phyloP scores from a whole-genome alignment of 2,113 vertebrate species.

The Prolemur simus region DNA sequence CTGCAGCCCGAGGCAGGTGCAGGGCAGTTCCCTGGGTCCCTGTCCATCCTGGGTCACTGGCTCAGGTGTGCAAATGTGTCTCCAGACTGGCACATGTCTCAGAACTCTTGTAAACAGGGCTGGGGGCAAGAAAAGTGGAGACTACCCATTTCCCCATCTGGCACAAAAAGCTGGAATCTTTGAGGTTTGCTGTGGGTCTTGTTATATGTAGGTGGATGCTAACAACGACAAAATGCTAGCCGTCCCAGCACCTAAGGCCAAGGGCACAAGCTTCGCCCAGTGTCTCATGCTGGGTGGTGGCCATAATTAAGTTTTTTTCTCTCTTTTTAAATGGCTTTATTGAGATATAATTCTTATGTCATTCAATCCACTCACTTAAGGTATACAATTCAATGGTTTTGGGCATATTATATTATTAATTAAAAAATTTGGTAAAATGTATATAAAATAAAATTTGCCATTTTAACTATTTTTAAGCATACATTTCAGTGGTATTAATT shows the following conservation, averaged over 20 bases:
- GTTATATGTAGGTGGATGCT: not conserved
- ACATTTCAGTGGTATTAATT: not conserved
- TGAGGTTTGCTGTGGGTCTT: not conserved
- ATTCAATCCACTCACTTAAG: not conserved
- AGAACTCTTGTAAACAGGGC: not conserved
- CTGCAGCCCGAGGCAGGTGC: not conserved
- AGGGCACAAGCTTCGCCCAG: not conserved
- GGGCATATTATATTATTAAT: not conserved
- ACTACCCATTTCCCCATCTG: not conserved
- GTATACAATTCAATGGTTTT: not conserved
- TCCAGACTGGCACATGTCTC: not conserved
- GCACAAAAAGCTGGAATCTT: not conserved
- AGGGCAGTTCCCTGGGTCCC: not conserved
- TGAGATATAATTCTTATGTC: not conserved
- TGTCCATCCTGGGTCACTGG: not conserved
- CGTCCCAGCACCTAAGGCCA: not conserved
- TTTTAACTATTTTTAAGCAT: not conserved
- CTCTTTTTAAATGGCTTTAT: not conserved
- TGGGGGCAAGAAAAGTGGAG: not conserved
- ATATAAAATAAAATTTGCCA: not conserved
- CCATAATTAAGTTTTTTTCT: not conserved
- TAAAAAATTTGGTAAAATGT: not conserved
- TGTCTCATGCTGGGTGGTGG: not conserved
- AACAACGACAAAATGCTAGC: too few relatives aligned
- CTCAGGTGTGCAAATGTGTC: not conserved